Conservation (phyloP, 2,113 vertebrate genomes). For the Bubo bubo region DNA sequence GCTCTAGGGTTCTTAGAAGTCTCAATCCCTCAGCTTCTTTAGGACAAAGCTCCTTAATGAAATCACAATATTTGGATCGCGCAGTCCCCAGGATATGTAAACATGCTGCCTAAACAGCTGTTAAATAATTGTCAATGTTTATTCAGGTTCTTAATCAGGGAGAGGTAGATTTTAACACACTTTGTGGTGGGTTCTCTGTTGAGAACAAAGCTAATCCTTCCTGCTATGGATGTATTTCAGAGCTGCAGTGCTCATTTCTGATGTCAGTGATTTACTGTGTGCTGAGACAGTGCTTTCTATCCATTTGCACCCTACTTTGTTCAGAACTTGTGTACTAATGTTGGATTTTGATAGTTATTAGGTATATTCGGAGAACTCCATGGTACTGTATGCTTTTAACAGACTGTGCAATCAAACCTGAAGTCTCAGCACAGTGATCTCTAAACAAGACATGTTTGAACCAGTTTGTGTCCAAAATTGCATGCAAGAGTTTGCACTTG, state of each 20-base stretch:
- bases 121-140: slow-evolving; percentile 58
- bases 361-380: neutral
- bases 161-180: slow-evolving; percentile 12
- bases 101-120: slow-evolving; percentile 50
- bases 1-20: neutral
- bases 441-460: neutral
- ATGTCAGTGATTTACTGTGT: neutral
- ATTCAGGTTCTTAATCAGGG: slow-evolving; percentile 6
- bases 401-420: neutral
- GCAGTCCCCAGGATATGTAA: slow-evolving; percentile 31
- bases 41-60: slow-evolving; percentile 51
- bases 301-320: neutral
- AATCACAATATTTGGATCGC: slow-evolving; percentile 55
- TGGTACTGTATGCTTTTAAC: neutral
- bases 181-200: neutral
- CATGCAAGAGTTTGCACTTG: neutral
- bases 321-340: neutral
- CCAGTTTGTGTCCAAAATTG: slow-evolving; percentile 11
- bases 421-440: slow-evolving; percentile 27
- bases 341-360: neutral
- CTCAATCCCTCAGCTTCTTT: neutral
- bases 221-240: neutral
- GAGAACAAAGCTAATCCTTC: slow-evolving; percentile 15
- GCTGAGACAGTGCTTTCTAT: neutral
- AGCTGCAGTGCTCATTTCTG: neutral